Percentiles rank a stretch among this genome's conserved stretches.
Conservation (phyloP, 2,888 invertebrate genomes). For the Trisateles emortualis region DNA sequence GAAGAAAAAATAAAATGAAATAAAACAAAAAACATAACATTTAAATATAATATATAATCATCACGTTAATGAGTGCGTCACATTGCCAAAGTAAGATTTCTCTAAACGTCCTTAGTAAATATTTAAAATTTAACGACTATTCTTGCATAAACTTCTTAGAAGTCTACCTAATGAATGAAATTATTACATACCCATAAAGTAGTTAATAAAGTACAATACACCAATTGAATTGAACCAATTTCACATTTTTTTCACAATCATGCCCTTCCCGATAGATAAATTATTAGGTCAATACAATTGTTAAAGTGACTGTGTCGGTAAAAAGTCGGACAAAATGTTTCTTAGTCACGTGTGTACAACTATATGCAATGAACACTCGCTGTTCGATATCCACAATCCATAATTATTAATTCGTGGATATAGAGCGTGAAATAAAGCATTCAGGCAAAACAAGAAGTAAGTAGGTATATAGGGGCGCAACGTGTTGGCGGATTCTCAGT, state of each 20-base stretch:
- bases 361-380: conserved; percentile 42
- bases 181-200: conserved; percentile 8
- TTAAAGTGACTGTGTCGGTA: conserved; percentile 44
- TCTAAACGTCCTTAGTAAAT: too few relatives aligned
- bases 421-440: conserved; percentile 84
- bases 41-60: too few relatives aligned
- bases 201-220: conserved; percentile 30
- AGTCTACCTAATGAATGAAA: neutral
- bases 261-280: conserved; percentile 58
- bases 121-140: too few relatives aligned
- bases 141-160: neutral
- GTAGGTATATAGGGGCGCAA: conserved; percentile 80
- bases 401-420: conserved; percentile 79
- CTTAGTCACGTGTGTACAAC: conserved; percentile 49
- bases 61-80: too few relatives aligned
- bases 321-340: conserved; percentile 61
- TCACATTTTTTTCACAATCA: conserved; percentile 60
- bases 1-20: too few relatives aligned
- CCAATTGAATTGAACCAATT: conserved; percentile 72
- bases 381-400: conserved; percentile 69
- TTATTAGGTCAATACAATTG: conserved; percentile 65
- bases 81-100: too few relatives aligned
- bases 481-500: conserved; percentile 68
- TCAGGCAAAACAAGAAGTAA: conserved; percentile 77
- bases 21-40: too few relatives aligned